Base-by-base conservation (phyloP, 37 sponge, comb jelly and placozoan species). In the Ianthella basta region DNA sequence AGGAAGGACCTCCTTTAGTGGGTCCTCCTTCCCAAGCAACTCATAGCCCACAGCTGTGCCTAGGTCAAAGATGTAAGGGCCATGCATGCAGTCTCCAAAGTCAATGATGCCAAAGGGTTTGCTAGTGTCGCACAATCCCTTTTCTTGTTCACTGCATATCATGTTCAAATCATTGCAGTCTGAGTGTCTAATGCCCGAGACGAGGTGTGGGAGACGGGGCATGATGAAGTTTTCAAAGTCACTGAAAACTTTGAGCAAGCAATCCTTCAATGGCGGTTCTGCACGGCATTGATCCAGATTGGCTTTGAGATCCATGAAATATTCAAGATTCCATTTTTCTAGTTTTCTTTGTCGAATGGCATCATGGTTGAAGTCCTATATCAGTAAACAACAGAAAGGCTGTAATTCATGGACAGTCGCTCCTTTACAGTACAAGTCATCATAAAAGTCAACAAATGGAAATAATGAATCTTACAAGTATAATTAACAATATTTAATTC, bases 131-230 rank as follows among this genome's bases (percentile, higher is more conserved):
- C 21, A 25, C 2, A 5, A 32, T 32, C 37, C 37, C 0, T 39
- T 3, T 41, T 39, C 78, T 6, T 70, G 36, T 24, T 15, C 32
- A 53, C n/a, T 24, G n/a, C 32, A 21, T 24, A 75, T 21, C n/a
- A 75, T 24, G 40, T 75, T 75, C 15, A 14, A 44, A 24, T 75
- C 78, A 15, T 75, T 75, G 53, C 6, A 41, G 53, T 75, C 78
- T 21, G 53, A 18, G 25, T 75, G 78, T 19, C 1, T 24, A 20
- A 50, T 20, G 1, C 38, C n/a, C 1, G 38, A 36, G 20, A 24
- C 6, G 24, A 75, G 53, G 15, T 41, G 20, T 0, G 78, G 78
- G 10, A 75, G 5, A 75, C 23, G 24, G 15, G 78, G 54, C 3
- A 41, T 40, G 20, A 75, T 1, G 44, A 24, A 24, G 25, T 1